phyloP scores from a whole-genome alignment of 2,888 invertebrate species.

The Panorpa germanica region DNA sequence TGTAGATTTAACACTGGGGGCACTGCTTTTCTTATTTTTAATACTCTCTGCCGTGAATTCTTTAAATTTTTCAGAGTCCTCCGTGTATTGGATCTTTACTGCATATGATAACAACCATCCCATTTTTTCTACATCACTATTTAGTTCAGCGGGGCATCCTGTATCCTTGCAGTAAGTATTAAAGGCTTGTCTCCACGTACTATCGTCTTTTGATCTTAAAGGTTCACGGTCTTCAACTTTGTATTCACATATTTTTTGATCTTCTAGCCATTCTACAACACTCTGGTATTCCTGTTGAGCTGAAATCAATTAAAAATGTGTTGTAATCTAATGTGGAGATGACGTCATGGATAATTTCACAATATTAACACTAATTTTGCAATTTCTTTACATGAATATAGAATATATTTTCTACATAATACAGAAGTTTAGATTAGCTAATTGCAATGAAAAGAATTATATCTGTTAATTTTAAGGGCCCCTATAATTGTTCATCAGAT shows the following conservation, averaged over 20 bases:
- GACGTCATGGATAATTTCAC: not conserved
- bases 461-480: too few species aligned
- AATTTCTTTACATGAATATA: not conserved
- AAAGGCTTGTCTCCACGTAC: conserved; percentile 53
- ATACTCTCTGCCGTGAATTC: conserved; percentile 38
- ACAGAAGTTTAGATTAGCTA: too few species aligned
- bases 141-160: conserved; percentile 44
- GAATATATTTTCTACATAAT: conserved; percentile 3
- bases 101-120: conserved; percentile 79
- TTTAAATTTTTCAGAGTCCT: conserved; percentile 55
- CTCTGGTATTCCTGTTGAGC: conserved; percentile 65
- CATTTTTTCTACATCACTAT: conserved; percentile 43
- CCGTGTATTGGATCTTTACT: conserved; percentile 63
- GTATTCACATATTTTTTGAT: conserved; percentile 79
- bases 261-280: conserved; percentile 78
- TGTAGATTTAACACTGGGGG: conserved; percentile 55
- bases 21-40: conserved; percentile 31
- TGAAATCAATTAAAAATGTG: conserved; percentile 22
- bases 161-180: conserved; percentile 55
- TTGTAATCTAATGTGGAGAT: not conserved
- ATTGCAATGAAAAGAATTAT: too few species aligned
- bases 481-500: too few species aligned
- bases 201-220: conserved; percentile 45
- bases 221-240: conserved; percentile 61
- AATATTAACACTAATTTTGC: not conserved